A percentile compares a stretch with the other conserved stretches of the same genome.
phyloP scores from a whole-genome alignment of 2,113 vertebrate species.

The Terrapene triunguis region DNA sequence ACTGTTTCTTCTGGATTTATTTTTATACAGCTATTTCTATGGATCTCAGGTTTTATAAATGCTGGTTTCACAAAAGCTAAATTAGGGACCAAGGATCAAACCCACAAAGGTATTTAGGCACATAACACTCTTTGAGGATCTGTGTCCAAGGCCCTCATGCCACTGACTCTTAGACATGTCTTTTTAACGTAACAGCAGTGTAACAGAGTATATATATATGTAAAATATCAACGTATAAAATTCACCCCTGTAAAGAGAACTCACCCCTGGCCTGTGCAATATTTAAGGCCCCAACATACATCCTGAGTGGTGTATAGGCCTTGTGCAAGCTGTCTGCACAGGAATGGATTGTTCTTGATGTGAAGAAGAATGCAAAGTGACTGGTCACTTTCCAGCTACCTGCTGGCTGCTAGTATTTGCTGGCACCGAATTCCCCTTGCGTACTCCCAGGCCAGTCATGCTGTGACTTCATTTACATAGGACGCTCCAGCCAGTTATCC shows the following conservation, averaged over 20 bases:
- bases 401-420: rapidly evolving
- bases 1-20: not conserved
- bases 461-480: not conserved
- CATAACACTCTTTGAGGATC: not conserved
- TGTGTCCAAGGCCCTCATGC: not conserved
- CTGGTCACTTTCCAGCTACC: not conserved
- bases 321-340: not conserved
- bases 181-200: not conserved
- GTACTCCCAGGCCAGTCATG: rapidly evolving
- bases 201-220: no score
- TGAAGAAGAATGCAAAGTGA: not conserved
- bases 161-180: not conserved
- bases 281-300: not conserved
- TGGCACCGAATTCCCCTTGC: rapidly evolving
- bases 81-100: not conserved
- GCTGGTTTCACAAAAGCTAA: not conserved
- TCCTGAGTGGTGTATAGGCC: rapidly evolving
- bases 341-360: not conserved
- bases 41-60: not conserved
- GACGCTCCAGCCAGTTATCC: not conserved
- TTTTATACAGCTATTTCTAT: not conserved
- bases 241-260: not conserved
- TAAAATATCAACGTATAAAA: not conserved
- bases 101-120: not conserved
- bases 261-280: not conserved